phyloP scores from a whole-genome alignment of 2,113 vertebrate species.

The Toxotes chatareus region DNA sequence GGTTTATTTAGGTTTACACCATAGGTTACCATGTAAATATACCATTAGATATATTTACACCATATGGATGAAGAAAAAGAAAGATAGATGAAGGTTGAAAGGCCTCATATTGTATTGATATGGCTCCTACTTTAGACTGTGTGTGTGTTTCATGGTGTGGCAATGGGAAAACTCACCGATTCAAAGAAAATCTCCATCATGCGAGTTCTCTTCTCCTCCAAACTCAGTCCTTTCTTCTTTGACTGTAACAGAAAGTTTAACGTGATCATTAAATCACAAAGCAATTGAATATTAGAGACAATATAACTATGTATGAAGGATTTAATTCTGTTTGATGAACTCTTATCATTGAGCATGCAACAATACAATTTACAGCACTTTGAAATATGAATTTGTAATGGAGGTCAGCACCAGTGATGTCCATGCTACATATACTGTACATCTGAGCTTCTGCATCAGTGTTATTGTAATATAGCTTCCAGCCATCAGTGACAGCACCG shows the following conservation, averaged over 20 bases:
- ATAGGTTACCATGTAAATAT: too few relatives aligned
- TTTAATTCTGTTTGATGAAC: neutral
- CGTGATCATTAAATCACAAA: neutral
- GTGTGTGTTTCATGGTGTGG: neutral
- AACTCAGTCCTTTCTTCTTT: constrained; percentile 95
- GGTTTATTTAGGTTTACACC: too few relatives aligned
- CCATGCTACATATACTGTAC: too few relatives aligned
- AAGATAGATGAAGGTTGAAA: neutral
- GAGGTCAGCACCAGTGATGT: neutral
- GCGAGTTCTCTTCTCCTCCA: constrained; percentile 94
- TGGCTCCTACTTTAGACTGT: neutral
- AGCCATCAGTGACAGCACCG: constrained; percentile 7
- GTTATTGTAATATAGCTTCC: constrained; percentile 8
- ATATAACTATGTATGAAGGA: neutral
- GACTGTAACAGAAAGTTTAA: constrained; percentile 84
- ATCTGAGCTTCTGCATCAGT: neutral
- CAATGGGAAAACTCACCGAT: constrained; percentile 84
- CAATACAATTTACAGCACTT: neutral
- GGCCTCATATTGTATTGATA: neutral
- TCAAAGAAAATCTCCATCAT: constrained; percentile 99
- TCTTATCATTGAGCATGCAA: neutral
- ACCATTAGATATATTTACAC: too few relatives aligned
- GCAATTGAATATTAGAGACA: neutral
- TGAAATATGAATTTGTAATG: neutral
- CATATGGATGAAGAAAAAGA: too few relatives aligned